phyloP scores from a whole-genome alignment of 2,888 invertebrate genomes.

The Sarcophaga variegata region DNA sequence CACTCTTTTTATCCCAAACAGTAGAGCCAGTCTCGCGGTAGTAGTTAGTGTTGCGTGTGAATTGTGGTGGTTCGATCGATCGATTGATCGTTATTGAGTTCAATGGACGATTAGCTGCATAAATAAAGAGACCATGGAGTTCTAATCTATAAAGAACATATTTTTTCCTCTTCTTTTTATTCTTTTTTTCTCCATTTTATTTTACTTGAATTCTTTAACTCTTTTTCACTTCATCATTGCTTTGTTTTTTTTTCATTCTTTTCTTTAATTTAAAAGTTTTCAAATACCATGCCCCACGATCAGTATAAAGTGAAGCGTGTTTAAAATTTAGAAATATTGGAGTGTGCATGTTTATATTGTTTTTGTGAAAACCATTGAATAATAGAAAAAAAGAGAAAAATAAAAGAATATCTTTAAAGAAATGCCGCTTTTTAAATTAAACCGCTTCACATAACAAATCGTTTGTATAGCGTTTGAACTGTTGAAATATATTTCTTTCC shows the following conservation, averaged over 20 bases:
- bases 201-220: conserved; percentile 25
- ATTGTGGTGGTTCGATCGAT: background rate
- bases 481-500: background rate
- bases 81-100: conserved; percentile 33
- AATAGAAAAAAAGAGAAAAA: background rate
- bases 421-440: conserved; percentile 54
- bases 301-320: conserved; percentile 64
- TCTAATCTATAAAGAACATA: conserved; percentile 57
- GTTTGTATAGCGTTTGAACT: conserved; percentile 29
- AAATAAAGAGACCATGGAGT: conserved; percentile 55
- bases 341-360: background rate
- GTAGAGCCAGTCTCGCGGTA: too few species aligned
- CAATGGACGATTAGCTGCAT: conserved; percentile 68
- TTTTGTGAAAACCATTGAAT: conserved; percentile 39
- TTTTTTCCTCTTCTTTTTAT: conserved; percentile 19
- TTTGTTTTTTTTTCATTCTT: conserved; percentile 18
- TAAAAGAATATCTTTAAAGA: conserved; percentile 2
- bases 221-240: conserved; percentile 18
- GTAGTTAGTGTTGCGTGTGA: background rate
- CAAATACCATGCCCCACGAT: background rate
- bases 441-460: conserved; percentile 62
- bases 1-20: too few species aligned
- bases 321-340: conserved; percentile 54
- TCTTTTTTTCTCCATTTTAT: background rate
- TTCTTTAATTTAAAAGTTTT: background rate